These are phyloP conservation scores for Lota lota DNA, from an alignment of 2,113 vertebrate species.

Conservation along the genomic window DNA sequence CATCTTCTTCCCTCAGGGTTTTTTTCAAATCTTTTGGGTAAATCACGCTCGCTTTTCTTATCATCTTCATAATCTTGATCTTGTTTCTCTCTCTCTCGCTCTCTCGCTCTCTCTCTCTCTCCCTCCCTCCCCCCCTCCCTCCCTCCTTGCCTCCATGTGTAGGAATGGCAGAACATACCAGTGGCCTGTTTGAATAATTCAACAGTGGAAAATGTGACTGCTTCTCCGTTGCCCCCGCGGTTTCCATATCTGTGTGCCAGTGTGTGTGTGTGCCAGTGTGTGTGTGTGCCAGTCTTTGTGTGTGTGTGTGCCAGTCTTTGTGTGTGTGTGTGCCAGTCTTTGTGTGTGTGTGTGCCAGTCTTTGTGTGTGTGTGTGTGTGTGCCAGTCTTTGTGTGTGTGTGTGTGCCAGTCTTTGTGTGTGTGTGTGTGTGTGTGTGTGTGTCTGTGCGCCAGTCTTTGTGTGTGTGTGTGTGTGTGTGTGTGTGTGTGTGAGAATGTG, in stretches of 20 bases:
- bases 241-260: constrained; percentile 19
- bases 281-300: not conserved
- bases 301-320: too few relatives aligned
- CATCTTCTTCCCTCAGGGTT: too few relatives aligned
- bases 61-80: too few relatives aligned
- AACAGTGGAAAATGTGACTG: constrained; percentile 45
- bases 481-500: not conserved
- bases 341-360: too few relatives aligned
- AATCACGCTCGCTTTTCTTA: too few relatives aligned
- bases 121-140: not conserved
- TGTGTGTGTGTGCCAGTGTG: constrained; percentile 5
- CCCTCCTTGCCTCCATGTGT: not conserved
- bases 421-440: too few relatives aligned
- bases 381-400: not conserved
- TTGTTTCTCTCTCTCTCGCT: too few relatives aligned
- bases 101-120: not conserved
- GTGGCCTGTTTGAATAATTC: constrained; percentile 45
- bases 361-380: not conserved
- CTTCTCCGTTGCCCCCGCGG: constrained; percentile 12
- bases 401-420: too few relatives aligned
- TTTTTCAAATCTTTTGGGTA: too few relatives aligned
- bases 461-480: not conserved
- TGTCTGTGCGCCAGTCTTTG: not conserved
- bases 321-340: too few relatives aligned
- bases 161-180: constrained; percentile 24